Evolutionary conservation across 2,797 vertebrate species (phyloP).

Genomic region (Manis crassicaudata): DNA sequence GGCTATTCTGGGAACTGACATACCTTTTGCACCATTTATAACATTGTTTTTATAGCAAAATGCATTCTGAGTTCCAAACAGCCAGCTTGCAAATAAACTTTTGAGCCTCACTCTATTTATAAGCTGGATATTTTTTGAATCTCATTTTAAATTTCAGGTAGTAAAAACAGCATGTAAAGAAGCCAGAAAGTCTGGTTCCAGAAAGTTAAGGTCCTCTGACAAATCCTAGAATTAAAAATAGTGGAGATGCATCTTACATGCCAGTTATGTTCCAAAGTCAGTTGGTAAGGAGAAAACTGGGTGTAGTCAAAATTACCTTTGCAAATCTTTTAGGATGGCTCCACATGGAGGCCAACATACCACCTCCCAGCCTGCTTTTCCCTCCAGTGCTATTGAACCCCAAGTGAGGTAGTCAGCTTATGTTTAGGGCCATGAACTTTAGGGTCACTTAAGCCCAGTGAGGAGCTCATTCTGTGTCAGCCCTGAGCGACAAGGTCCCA

Average conservation of each 20-base stretch:
- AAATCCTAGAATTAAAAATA: slow-evolving; percentile 43
- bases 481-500: rapidly evolving
- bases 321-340: neutral
- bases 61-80: slow-evolving; percentile 28
- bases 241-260: neutral
- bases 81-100: slow-evolving; percentile 27
- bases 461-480: neutral
- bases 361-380: neutral
- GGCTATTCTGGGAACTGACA: slow-evolving; percentile 11
- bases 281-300: neutral
- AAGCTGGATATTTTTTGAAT: neutral
- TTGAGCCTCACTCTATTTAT: neutral
- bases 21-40: slow-evolving; percentile 35
- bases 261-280: neutral
- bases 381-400: neutral
- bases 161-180: slow-evolving; percentile 4
- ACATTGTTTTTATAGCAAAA: slow-evolving; percentile 49
- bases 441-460: neutral
- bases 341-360: rapidly evolving
- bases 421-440: neutral
- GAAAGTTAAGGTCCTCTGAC: slow-evolving; percentile 20
- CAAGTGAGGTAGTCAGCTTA: neutral
- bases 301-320: neutral
- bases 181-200: neutral
- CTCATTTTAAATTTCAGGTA: slow-evolving; percentile 48